Percentiles rank a stretch among this genome's conserved stretches.
These are phyloP conservation scores for Theodoxus fluviatilis DNA, from an alignment of 2,888 invertebrate species.

Conservation along the genomic window DNA sequence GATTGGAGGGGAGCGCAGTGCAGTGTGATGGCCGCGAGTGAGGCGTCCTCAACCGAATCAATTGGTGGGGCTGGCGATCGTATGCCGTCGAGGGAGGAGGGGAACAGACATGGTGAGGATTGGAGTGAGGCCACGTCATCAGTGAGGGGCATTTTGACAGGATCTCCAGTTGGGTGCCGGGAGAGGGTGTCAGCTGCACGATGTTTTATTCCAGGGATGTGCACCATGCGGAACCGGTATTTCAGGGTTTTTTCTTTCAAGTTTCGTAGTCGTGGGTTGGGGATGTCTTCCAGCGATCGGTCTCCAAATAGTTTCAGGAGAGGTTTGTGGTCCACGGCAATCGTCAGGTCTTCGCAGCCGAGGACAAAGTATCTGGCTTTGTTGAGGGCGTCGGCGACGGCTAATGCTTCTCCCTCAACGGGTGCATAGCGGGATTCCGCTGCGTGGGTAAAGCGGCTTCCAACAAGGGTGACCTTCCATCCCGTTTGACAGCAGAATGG, in stretches of 20 bases:
- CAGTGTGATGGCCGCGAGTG: not conserved
- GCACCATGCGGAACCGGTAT: conserved; percentile 29
- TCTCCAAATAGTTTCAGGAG: conserved; percentile 32
- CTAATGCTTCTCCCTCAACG: conserved; percentile 24
- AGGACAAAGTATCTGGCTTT: conserved; percentile 29
- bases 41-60: not conserved
- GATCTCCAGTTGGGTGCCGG: conserved; percentile 24
- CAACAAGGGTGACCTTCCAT: conserved; percentile 33
- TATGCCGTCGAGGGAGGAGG: not conserved
- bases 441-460: too few relatives aligned
- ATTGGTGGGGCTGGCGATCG: not conserved
- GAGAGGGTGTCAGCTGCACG: conserved; percentile 26
- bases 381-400: conserved; percentile 34
- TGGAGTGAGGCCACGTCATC: conserved; percentile 17
- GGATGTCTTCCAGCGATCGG: conserved; percentile 31
- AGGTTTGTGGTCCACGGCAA: conserved; percentile 37
- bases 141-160: not conserved
- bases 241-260: conserved; percentile 39
- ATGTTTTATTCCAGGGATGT: conserved; percentile 22
- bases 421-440: conserved; percentile 33
- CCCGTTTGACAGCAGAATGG: conserved; percentile 34
- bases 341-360: conserved; percentile 31
- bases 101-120: not conserved
- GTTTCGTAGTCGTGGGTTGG: conserved; percentile 38
- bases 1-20: conserved; percentile 13